phyloP scores from a whole-genome alignment of 2,888 invertebrate species.

The Agonopterix alstromeriana region DNA sequence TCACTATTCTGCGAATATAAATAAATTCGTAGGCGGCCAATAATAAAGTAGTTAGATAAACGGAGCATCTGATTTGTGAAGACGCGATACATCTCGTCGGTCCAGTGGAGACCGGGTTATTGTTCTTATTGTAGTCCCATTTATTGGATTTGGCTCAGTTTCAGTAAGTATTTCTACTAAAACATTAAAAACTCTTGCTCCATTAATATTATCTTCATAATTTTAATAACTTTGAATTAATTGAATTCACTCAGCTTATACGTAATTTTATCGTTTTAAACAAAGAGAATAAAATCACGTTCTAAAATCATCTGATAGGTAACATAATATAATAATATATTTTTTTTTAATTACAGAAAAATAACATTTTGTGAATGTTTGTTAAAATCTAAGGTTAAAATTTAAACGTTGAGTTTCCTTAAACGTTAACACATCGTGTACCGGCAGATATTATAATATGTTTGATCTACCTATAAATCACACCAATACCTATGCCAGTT shows the following conservation, averaged over 20 bases:
- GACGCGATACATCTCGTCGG: constrained; percentile 15
- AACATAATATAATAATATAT: no score
- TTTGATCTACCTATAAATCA: constrained; percentile 1
- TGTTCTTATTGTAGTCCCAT: constrained; percentile 1
- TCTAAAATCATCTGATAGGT: no score
- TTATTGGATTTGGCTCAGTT: not conserved
- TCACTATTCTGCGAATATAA: constrained; percentile 54
- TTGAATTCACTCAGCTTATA: no score
- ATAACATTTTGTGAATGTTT: no score
- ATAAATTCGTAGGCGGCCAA: constrained; percentile 37
- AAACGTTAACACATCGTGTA: not conserved
- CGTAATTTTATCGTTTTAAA: no score
- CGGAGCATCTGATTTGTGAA: constrained; percentile 29
- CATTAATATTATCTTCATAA: no score
- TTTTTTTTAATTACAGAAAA: no score
- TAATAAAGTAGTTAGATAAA: constrained; percentile 20
- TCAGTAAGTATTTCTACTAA: not conserved
- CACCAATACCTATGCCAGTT: no score
- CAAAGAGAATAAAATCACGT: no score
- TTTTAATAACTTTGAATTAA: no score
- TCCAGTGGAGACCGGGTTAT: not conserved
- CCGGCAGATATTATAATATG: not conserved
- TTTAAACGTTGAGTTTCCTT: no score
- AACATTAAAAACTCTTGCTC: not conserved
- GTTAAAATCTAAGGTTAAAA: no score